Base-by-base conservation (phyloP, 2,797 vertebrate species). In the Australoheros facetus region DNA sequence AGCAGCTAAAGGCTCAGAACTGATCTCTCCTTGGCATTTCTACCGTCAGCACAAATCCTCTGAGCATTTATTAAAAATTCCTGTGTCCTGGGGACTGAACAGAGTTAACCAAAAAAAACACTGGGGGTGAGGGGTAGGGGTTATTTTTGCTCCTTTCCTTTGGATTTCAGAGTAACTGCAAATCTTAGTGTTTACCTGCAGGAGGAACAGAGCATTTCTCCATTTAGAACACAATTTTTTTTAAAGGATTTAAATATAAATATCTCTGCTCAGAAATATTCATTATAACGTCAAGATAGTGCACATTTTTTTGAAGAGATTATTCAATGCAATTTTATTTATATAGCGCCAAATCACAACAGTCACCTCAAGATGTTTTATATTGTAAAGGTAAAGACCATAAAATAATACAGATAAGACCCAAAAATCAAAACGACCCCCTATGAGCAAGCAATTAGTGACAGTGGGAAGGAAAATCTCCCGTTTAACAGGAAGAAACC, bases 41-140 rank as follows among this genome's bases (percentile, higher is more conserved):
- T 58, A 59, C 71, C 70, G 53, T 23, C 23, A 34, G 37, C 32
- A 70, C 71, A 90, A 89, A 89, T 90, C 90, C 85, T 83, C 70
- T 54, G 30, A 74, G 60, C 32, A 71, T 73, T 93, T 91, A 93
- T 94, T 91, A 94, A 91, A 92, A 88, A 93, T 89, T 91, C 91
- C 90, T 90, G 80, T 64, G 74, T 88, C 80, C 82, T 62, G 59
- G 88, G 79, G 84, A 48, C 79, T 56, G 62, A 78, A 48, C 62
- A 57, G 54, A 45, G 54, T 75, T 77, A 88, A 86, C 82, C 73
- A 71, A 60, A 28, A 78, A 30, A 30, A 73, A 59, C 5, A 3
- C 26, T 26, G 26, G 26, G 26, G 26, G 26, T 14, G 54, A 30
- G 39, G n/a, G 11, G 34, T 39, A 4, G 14, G 28, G 26, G 71